Evolutionary conservation across 2,797 vertebrate genomes (phyloP).

Genomic region (Natrix natrix): DNA sequence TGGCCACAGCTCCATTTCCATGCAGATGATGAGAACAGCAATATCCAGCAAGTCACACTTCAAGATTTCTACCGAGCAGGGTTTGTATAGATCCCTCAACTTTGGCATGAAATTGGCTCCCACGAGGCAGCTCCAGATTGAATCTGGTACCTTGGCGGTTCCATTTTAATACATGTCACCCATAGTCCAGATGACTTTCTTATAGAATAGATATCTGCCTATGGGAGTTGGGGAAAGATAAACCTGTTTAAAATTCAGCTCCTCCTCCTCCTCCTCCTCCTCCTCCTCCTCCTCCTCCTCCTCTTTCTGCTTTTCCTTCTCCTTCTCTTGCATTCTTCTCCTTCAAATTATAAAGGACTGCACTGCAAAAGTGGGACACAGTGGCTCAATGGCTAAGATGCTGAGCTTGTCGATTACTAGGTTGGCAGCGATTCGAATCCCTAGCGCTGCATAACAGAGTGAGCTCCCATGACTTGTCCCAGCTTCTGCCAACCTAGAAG

Average conservation of each 20-base stretch:
- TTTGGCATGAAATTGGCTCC: constrained; percentile 1
- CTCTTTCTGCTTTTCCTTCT: neutral
- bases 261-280: neutral
- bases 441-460: too few species aligned
- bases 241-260: neutral
- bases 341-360: neutral
- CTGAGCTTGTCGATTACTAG: too few species aligned
- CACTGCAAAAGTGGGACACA: neutral
- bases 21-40: neutral
- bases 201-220: neutral
- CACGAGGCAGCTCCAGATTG: neutral
- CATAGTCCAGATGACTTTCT: neutral
- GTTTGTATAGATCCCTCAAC: neutral
- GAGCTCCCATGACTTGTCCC: too few species aligned
- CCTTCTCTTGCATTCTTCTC: too few species aligned
- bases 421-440: too few species aligned
- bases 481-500: too few species aligned
- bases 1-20: neutral
- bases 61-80: neutral
- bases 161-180: neutral
- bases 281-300: neutral
- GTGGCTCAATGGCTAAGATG: too few species aligned
- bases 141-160: neutral
- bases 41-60: constrained; percentile 4
- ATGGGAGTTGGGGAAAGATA: neutral